Conservation (phyloP, 2,113 vertebrate species). For the Candoia aspera region DNA sequence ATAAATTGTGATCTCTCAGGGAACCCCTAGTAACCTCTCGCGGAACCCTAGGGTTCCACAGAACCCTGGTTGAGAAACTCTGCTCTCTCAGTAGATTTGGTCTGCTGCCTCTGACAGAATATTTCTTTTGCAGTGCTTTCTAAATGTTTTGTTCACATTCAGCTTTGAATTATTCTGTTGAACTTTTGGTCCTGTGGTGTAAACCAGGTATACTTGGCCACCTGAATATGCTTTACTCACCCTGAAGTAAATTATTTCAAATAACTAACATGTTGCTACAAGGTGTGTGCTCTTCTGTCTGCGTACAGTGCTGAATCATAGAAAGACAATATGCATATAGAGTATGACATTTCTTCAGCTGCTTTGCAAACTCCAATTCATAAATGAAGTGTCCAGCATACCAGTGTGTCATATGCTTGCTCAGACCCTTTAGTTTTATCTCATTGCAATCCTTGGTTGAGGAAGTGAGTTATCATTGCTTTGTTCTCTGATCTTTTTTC, state of each 20-base stretch:
- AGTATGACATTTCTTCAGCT: background rate
- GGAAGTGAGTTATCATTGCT: background rate
- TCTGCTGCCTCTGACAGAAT: background rate
- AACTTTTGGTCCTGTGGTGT: background rate
- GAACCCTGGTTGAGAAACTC: too few species aligned
- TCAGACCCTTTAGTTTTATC: background rate
- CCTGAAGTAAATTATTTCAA: background rate
- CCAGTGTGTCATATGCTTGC: background rate
- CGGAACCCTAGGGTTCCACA: too few species aligned
- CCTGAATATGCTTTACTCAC: background rate
- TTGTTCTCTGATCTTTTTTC: constrained; percentile 2
- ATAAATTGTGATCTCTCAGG: too few species aligned
- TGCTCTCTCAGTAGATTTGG: background rate
- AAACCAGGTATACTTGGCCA: background rate
- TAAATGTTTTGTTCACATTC: background rate
- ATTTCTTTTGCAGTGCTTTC: background rate
- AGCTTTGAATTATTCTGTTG: background rate
- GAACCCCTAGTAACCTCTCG: too few species aligned
- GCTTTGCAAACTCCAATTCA: background rate
- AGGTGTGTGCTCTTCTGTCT: background rate
- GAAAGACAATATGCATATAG: background rate
- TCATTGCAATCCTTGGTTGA: background rate
- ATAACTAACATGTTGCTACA: background rate
- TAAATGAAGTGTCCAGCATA: background rate
- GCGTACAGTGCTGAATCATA: background rate